Evolutionary conservation across 2,113 vertebrate species (phyloP).

Genomic region (Gavialis gangeticus): DNA sequence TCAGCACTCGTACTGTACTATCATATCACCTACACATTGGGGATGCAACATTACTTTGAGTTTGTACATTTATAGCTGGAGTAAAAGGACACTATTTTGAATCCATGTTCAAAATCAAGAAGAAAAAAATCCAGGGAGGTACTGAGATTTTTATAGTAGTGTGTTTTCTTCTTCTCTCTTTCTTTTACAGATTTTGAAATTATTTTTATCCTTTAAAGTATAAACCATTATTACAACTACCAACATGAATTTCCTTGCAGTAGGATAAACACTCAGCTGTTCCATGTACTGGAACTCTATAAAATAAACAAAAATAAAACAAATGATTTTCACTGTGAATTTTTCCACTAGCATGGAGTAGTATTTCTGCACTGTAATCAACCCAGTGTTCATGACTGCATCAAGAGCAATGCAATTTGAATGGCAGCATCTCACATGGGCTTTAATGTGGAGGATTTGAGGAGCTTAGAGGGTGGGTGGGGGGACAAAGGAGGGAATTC

Average conservation of each 20-base stretch:
- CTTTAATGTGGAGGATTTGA: not conserved
- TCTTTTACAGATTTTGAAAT: slow-evolving; percentile 28
- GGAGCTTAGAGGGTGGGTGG: not conserved
- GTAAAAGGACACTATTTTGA: not conserved
- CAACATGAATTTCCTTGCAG: slow-evolving; percentile 79
- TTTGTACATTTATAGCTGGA: not conserved
- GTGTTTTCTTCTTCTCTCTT: not conserved
- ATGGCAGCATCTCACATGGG: slow-evolving; percentile 64
- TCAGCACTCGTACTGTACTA: not conserved
- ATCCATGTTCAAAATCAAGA: not conserved
- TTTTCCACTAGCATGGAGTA: slow-evolving; percentile 68
- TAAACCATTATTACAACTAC: slow-evolving; percentile 76
- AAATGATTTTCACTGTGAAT: slow-evolving; percentile 73
- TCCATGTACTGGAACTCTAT: slow-evolving; percentile 77
- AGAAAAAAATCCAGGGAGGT: rapidly evolving
- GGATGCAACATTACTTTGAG: not conserved
- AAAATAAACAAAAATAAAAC: slow-evolving; percentile 79
- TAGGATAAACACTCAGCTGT: slow-evolving; percentile 83
- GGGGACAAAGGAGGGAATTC: slow-evolving; percentile 44
- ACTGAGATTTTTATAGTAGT: not conserved
- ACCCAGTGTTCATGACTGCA: slow-evolving; percentile 69
- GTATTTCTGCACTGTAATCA: slow-evolving; percentile 71
- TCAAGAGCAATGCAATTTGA: slow-evolving; percentile 59
- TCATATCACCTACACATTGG: not conserved
- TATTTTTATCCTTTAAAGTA: slow-evolving; percentile 71